Percentiles rank a stretch among this genome's conserved stretches.
Conservation (phyloP, 2,797 vertebrate genomes). For the Sebastes steindachneri region DNA sequence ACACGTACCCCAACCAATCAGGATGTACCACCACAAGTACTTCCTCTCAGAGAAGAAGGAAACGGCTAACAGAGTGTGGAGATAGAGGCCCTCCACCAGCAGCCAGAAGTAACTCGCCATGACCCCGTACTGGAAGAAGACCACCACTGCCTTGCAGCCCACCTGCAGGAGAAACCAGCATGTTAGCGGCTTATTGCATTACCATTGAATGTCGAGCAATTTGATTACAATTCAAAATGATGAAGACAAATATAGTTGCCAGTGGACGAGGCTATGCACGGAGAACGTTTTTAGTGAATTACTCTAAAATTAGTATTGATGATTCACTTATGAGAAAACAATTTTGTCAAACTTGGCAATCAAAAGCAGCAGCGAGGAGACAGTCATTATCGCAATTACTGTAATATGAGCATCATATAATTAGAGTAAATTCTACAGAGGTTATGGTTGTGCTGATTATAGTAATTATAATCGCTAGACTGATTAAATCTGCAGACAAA, state of each 20-base stretch:
- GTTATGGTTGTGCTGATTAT: neutral
- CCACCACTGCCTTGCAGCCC: conserved; percentile 91
- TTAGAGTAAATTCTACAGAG: neutral
- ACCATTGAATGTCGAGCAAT: neutral
- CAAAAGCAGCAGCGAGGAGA: neutral
- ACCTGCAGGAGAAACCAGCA: conserved; percentile 77
- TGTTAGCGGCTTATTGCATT: neutral
- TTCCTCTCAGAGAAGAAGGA: conserved; percentile 98
- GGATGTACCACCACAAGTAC: conserved; percentile 98
- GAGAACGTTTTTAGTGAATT: neutral
- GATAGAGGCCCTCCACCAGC: conserved; percentile 94
- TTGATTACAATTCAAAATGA: neutral
- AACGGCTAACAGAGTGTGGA: conserved; percentile 92
- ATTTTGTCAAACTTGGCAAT: neutral
- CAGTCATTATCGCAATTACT: neutral
- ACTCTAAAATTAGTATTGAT: conserved; percentile 9
- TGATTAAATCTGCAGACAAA: conserved; percentile 4
- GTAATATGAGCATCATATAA: neutral
- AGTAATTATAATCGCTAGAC: neutral
- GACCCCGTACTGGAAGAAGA: conserved; percentile 95
- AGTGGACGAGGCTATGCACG: neutral
- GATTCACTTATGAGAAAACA: neutral
- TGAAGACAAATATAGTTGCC: neutral
- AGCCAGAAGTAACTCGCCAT: conserved; percentile 99
- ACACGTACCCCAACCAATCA: conserved; percentile 95